Evolutionary conservation across 2,797 vertebrate species (phyloP).

Genomic region (Sciaenops ocellatus): DNA sequence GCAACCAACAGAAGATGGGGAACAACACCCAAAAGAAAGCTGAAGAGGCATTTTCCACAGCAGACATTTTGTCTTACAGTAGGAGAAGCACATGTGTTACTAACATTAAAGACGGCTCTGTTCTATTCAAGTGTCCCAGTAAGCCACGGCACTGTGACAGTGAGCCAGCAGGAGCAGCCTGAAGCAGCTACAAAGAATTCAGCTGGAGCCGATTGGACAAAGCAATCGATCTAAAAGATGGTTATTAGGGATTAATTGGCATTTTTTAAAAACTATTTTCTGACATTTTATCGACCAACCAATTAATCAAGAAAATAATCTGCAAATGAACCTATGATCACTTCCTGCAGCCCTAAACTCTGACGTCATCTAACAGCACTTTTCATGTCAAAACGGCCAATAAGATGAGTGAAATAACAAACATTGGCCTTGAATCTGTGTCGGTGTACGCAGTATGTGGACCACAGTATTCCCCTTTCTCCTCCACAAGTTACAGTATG

Average conservation of each 20-base stretch:
- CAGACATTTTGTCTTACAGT: background rate
- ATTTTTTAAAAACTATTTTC: no score
- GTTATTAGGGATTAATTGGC: no score
- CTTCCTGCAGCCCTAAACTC: no score
- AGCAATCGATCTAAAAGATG: no score
- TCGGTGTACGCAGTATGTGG: conserved; percentile 6
- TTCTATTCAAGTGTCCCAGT: background rate
- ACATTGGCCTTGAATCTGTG: background rate
- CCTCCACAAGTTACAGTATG: conserved; percentile 33
- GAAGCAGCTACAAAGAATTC: background rate
- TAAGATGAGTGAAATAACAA: background rate
- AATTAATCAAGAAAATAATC: background rate
- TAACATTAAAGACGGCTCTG: background rate
- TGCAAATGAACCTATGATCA: background rate
- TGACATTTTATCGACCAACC: no score
- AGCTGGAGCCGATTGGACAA: background rate
- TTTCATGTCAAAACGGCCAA: background rate
- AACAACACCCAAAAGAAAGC: background rate
- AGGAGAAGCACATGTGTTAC: background rate
- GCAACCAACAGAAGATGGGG: background rate
- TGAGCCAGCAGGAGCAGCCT: background rate
- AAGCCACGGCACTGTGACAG: background rate
- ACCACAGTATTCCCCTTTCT: conserved; percentile 30
- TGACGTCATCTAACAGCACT: no score
- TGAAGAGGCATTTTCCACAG: background rate